phyloP scores from a whole-genome alignment of 2,113 vertebrate genomes.

The Callopanchax toddi region DNA sequence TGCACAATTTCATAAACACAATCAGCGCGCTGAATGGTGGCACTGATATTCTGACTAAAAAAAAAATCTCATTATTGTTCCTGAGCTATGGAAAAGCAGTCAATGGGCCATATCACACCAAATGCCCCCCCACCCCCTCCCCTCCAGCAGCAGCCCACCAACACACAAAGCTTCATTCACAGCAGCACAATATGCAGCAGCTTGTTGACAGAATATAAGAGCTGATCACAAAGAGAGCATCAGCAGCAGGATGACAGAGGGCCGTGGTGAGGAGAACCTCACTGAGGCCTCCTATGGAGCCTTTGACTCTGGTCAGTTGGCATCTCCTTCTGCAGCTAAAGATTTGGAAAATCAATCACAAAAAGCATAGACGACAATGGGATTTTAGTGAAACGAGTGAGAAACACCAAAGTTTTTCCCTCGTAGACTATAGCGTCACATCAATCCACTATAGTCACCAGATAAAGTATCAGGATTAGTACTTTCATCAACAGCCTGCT shows the following conservation, averaged over 20 bases:
- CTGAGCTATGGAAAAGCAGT: constrained; percentile 81
- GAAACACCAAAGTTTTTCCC: too few relatives aligned
- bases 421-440: too few relatives aligned
- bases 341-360: too few relatives aligned
- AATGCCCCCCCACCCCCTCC: constrained; percentile 58
- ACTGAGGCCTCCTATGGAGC: too few relatives aligned
- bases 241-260: neutral
- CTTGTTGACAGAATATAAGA: constrained; percentile 74
- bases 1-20: constrained; percentile 83
- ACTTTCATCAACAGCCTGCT: too few relatives aligned
- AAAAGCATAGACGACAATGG: too few relatives aligned
- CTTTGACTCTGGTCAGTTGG: too few relatives aligned
- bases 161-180: constrained; percentile 76
- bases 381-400: too few relatives aligned
- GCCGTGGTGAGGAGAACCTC: too few relatives aligned
- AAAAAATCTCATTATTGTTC: constrained; percentile 81
- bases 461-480: too few relatives aligned
- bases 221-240: constrained; percentile 53
- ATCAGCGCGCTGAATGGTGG: constrained; percentile 79
- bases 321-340: too few relatives aligned
- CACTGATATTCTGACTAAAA: constrained; percentile 71
- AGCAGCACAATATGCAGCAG: constrained; percentile 73
- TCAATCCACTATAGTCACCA: too few relatives aligned
- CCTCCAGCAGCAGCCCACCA: constrained; percentile 39
- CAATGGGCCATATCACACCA: constrained; percentile 82